These are phyloP conservation scores for Drosophila funebris DNA, from an alignment of 1,140 invertebrate species.

Conservation along the genomic window DNA sequence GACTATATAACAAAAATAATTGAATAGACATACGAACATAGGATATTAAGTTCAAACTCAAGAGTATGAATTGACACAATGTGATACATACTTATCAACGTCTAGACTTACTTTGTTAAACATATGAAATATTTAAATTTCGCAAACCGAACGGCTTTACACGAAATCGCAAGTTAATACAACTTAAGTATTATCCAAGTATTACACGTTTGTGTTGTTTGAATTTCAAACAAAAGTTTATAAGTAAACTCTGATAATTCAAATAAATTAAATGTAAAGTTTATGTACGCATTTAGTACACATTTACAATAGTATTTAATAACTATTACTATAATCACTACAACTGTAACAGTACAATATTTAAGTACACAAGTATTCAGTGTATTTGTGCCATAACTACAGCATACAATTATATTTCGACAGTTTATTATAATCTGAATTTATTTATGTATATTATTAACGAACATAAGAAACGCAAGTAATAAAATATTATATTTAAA, in stretches of 20 bases:
- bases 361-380: slow-evolving; percentile 12
- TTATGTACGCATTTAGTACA: slow-evolving; percentile 7
- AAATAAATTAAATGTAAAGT: slow-evolving; percentile 18
- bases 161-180: slow-evolving; percentile 7
- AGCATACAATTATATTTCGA: slow-evolving; percentile 29
- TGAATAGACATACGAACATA: too few species aligned
- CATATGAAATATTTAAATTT: neutral
- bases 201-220: slow-evolving; percentile 33
- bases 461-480: neutral
- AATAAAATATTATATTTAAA: neutral
- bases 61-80: too few species aligned
- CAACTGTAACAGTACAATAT: slow-evolving; percentile 3
- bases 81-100: neutral
- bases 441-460: slow-evolving; percentile 17
- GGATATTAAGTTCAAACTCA: too few species aligned
- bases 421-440: slow-evolving; percentile 10
- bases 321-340: slow-evolving; percentile 7
- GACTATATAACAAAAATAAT: too few species aligned
- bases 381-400: slow-evolving; percentile 25
- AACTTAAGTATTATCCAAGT: slow-evolving; percentile 16
- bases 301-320: slow-evolving; percentile 28
- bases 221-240: slow-evolving; percentile 34
- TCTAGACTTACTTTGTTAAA: slow-evolving; percentile 16
- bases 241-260: slow-evolving; percentile 13
- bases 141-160: slow-evolving; percentile 1